Conservation (phyloP, 2,888 invertebrate genomes). For the Drosophila prostipennis region DNA sequence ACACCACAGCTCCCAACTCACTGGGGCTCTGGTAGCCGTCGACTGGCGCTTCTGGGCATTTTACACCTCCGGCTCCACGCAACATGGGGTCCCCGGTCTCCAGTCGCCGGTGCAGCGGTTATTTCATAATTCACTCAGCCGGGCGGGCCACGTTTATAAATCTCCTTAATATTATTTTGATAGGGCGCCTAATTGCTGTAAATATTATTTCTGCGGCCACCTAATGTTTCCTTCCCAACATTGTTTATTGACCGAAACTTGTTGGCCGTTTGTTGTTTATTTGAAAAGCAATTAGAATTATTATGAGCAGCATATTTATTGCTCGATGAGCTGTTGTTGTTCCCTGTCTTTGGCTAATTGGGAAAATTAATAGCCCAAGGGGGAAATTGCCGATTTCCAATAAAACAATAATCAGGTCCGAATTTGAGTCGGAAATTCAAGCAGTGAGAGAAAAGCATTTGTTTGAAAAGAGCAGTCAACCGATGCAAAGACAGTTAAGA, state of each 20-base stretch:
- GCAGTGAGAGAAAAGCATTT: slow-evolving; percentile 9
- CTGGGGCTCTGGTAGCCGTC: slow-evolving; percentile 43
- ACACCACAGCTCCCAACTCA: slow-evolving; percentile 39
- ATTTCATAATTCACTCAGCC: slow-evolving; percentile 74
- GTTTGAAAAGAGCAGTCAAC: slow-evolving; percentile 19
- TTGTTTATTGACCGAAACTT: slow-evolving; percentile 63
- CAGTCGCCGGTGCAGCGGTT: slow-evolving; percentile 39
- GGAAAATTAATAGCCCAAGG: slow-evolving; percentile 49
- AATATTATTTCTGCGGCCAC: slow-evolving; percentile 73
- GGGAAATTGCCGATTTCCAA: slow-evolving; percentile 31
- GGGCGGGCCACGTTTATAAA: slow-evolving; percentile 65
- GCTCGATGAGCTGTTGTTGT: slow-evolving; percentile 39
- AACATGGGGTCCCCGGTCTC: slow-evolving; percentile 53
- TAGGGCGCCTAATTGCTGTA: slow-evolving; percentile 72
- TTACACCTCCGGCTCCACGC: slow-evolving; percentile 67
- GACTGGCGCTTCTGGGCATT: slow-evolving; percentile 68
- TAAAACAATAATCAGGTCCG: slow-evolving; percentile 47
- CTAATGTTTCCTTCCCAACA: slow-evolving; percentile 54
- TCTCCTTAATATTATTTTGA: slow-evolving; percentile 81
- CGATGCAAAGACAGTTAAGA: slow-evolving; percentile 26
- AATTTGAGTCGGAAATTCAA: not conserved
- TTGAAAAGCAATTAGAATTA: slow-evolving; percentile 81
- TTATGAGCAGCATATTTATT: slow-evolving; percentile 80
- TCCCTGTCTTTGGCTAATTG: slow-evolving; percentile 33
- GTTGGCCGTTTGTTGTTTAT: slow-evolving; percentile 65